Percentiles rank a stretch among this genome's conserved stretches.
Evolutionary conservation across 2,888 invertebrate species (phyloP).

Genomic region (Tenthredo amoena): DNA sequence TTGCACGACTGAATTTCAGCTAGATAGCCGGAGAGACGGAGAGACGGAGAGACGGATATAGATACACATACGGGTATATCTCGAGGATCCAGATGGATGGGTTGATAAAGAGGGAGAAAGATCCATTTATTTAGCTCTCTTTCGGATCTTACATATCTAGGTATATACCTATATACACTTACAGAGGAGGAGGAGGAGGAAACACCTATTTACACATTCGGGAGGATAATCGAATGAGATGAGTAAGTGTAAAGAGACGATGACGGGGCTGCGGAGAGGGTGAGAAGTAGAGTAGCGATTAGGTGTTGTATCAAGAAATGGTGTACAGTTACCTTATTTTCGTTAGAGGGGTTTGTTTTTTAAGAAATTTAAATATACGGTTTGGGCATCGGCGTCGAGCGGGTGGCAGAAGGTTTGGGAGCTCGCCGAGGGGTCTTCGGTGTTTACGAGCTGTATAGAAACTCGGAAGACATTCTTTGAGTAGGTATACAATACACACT

Average conservation of each 20-base stretch:
- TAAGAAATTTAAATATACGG: slow-evolving; percentile 34
- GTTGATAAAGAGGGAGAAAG: not conserved
- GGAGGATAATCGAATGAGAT: not conserved
- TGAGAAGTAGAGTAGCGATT: not conserved
- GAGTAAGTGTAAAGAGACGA: not conserved
- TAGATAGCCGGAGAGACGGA: not conserved
- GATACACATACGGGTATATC: not conserved
- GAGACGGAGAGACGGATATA: not conserved
- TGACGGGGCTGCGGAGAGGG: not conserved
- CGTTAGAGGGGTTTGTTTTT: slow-evolving; percentile 4
- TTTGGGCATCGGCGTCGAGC: not conserved
- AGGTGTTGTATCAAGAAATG: not conserved
- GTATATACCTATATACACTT: not conserved
- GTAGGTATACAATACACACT: slow-evolving; percentile 39
- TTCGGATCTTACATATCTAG: not conserved
- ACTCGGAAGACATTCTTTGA: slow-evolving; percentile 40
- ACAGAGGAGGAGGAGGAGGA: not conserved
- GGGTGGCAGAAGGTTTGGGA: not conserved
- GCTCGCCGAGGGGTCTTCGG: slow-evolving; percentile 5
- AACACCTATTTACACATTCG: slow-evolving; percentile 2
- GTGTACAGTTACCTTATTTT: not conserved
- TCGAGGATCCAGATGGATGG: not conserved
- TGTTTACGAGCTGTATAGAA: slow-evolving; percentile 43
- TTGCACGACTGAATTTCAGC: not conserved
- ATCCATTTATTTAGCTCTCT: slow-evolving; percentile 4